These are phyloP conservation scores for Odocoileus virginianus DNA, from an alignment of 2,113 vertebrate genomes.

Conservation along the genomic window DNA sequence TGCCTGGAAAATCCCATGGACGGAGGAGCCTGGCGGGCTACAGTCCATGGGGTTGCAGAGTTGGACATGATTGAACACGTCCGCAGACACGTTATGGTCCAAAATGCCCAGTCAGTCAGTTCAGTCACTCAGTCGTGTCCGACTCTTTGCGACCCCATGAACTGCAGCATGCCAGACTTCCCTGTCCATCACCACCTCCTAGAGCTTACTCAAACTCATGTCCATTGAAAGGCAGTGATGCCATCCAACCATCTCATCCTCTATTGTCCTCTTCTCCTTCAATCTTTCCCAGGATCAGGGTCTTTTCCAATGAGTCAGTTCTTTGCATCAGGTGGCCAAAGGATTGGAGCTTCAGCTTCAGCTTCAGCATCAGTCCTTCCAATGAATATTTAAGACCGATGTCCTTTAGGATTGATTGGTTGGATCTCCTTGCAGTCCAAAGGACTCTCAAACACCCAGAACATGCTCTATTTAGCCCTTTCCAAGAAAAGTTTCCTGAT, in stretches of 20 bases:
- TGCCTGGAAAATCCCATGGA: neutral
- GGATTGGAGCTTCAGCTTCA: neutral
- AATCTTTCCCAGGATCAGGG: neutral
- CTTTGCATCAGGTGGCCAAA: neutral
- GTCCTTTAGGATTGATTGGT: neutral
- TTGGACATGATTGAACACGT: neutral
- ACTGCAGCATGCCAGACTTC: neutral
- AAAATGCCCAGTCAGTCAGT: neutral
- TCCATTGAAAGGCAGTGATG: neutral
- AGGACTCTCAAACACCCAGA: neutral
- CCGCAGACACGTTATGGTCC: neutral
- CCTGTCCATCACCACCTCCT: neutral
- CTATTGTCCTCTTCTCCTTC: neutral
- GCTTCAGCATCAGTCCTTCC: neutral
- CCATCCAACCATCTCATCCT: neutral
- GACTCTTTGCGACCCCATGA: accelerated
- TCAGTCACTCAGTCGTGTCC: accelerated
- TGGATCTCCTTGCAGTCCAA: neutral
- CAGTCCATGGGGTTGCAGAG: neutral
- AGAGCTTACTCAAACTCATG: neutral
- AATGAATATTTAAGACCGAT: neutral
- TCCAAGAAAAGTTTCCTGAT: neutral
- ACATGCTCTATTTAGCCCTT: neutral
- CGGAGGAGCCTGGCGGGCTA: neutral
- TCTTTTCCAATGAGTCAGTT: no score